phyloP scores from a whole-genome alignment of 2,797 vertebrate genomes.

The Acanthopagrus latus region DNA sequence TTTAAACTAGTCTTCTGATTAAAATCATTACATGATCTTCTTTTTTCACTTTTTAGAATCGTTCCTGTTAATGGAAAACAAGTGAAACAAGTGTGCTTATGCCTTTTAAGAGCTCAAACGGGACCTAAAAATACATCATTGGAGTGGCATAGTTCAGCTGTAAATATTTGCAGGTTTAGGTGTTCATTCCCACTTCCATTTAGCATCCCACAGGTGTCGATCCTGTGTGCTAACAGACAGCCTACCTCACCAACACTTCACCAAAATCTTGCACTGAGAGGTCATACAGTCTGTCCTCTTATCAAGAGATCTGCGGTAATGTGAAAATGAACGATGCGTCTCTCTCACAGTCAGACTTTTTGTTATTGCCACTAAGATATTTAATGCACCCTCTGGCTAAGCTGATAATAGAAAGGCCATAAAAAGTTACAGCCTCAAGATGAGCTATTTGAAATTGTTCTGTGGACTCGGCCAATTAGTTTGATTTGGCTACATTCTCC shows the following conservation, averaged over 20 bases:
- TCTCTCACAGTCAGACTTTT: slow-evolving; percentile 37
- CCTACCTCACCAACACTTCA: slow-evolving; percentile 3
- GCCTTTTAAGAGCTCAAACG: slow-evolving; percentile 56
- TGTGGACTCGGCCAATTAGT: slow-evolving; percentile 69
- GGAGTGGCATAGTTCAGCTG: slow-evolving; percentile 47
- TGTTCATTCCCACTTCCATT: slow-evolving; percentile 34
- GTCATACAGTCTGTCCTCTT: slow-evolving; percentile 22
- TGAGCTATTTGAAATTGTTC: slow-evolving; percentile 68
- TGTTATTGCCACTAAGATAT: slow-evolving; percentile 50
- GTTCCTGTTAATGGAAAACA: slow-evolving; percentile 61
- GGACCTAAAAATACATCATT: slow-evolving; percentile 53
- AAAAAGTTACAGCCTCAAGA: slow-evolving; percentile 65
- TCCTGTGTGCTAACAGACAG: slow-evolving; percentile 21
- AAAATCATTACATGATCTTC: slow-evolving; percentile 39
- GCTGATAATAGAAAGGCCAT: slow-evolving; percentile 59
- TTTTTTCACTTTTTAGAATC: slow-evolving; percentile 9
- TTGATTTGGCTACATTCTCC: slow-evolving; percentile 59
- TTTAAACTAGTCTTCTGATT: slow-evolving; percentile 54
- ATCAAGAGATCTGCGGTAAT: slow-evolving; percentile 23
- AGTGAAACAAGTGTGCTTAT: slow-evolving; percentile 54
- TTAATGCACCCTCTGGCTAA: slow-evolving; percentile 56
- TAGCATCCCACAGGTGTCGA: slow-evolving; percentile 15
- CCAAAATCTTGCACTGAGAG: slow-evolving; percentile 30
- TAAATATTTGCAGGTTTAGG: slow-evolving; percentile 52
- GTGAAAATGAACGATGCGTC: slow-evolving; percentile 30